These are phyloP conservation scores for Cosmia pyralina DNA, from an alignment of 2,888 invertebrate genomes.

Conservation along the genomic window DNA sequence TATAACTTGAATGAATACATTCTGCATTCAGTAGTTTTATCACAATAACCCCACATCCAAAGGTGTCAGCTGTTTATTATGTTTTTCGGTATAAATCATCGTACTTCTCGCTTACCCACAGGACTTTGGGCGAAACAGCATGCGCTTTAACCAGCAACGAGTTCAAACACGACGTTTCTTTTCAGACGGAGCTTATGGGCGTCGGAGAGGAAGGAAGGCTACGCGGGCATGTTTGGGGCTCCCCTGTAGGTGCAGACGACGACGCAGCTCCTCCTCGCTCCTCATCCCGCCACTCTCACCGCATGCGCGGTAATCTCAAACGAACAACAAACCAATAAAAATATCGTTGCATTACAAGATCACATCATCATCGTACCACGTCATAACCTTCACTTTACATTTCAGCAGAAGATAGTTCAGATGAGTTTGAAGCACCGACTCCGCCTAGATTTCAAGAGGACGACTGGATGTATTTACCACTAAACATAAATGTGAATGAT, in stretches of 20 bases:
- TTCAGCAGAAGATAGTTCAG: constrained; percentile 89
- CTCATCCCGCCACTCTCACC: constrained; percentile 73
- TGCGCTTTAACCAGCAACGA: background rate
- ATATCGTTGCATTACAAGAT: constrained; percentile 71
- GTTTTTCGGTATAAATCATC: background rate
- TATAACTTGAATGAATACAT: background rate
- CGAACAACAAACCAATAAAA: constrained; percentile 77
- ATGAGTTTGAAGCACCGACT: constrained; percentile 84
- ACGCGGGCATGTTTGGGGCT: constrained; percentile 87
- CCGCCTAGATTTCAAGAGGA: constrained; percentile 80
- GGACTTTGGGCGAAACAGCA: background rate
- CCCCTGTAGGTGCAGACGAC: constrained; percentile 85
- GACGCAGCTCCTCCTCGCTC: constrained; percentile 81
- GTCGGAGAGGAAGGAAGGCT: constrained; percentile 79
- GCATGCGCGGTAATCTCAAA: constrained; percentile 85
- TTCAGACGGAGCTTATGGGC: constrained; percentile 74
- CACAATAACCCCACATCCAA: background rate
- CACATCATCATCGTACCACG: constrained; percentile 78
- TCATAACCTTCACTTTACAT: constrained; percentile 87
- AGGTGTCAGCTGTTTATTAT: background rate
- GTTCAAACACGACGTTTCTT: constrained; percentile 32
- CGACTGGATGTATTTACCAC: constrained; percentile 86
- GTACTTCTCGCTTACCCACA: background rate
- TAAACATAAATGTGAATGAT: constrained; percentile 69
- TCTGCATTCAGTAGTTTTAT: background rate